Conservation (phyloP, 2,888 invertebrate species). For the Caenorhabditis wallacei region DNA sequence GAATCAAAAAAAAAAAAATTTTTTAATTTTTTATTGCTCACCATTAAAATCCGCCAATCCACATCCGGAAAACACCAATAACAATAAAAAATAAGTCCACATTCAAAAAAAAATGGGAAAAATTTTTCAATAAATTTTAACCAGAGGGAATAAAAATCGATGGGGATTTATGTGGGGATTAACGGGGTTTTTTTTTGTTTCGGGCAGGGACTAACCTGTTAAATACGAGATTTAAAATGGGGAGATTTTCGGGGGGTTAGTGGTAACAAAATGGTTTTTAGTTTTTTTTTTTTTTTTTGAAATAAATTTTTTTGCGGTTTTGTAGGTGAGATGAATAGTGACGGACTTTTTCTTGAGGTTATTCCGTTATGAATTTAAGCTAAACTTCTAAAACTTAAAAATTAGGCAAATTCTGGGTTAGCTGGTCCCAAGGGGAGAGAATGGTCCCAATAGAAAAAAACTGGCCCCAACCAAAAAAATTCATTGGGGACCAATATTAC, state of each 20-base stretch:
- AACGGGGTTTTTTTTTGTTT: conserved; percentile 20
- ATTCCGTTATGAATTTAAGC: too few relatives aligned
- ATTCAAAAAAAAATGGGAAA: conserved; percentile 5
- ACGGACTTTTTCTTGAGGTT: background rate
- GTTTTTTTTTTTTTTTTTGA: conserved; percentile 25
- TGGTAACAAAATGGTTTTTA: conserved; percentile 34
- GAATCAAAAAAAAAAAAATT: too few relatives aligned
- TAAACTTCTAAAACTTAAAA: too few relatives aligned
- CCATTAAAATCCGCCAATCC: background rate
- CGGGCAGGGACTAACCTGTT: background rate
- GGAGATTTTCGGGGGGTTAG: background rate
- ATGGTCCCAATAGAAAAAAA: too few relatives aligned
- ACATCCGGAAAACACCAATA: background rate
- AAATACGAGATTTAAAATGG: conserved; percentile 4
- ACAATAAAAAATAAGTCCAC: conserved; percentile 6
- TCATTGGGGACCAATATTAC: too few relatives aligned
- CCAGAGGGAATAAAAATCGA: conserved; percentile 5
- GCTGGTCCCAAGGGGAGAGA: too few relatives aligned
- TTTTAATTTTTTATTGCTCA: background rate
- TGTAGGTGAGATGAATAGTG: background rate
- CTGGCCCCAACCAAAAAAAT: too few relatives aligned
- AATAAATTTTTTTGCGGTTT: background rate
- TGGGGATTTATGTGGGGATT: conserved; percentile 14
- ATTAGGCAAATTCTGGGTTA: too few relatives aligned
- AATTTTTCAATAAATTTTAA: conserved; percentile 3